Evolutionary conservation across 2,888 invertebrate species (phyloP).

Genomic region (Hartigia nigra): DNA sequence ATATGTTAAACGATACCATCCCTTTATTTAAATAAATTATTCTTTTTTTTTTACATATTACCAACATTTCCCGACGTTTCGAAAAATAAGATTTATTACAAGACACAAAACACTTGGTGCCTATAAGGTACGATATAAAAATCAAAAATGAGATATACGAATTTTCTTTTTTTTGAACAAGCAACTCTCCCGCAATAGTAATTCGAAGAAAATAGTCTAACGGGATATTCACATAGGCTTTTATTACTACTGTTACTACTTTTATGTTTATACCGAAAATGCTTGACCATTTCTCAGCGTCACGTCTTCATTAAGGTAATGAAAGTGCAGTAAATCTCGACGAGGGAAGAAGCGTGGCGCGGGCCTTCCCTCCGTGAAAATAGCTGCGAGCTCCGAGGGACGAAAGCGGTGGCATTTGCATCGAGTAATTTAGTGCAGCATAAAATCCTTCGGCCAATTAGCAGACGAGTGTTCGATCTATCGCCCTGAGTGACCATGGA

Average conservation of each 20-base stretch:
- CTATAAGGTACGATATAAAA: not conserved
- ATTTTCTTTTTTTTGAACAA: too few relatives aligned
- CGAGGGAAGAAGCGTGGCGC: slow-evolving; percentile 31
- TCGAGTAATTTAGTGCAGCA: slow-evolving; percentile 59
- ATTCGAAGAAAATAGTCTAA: not conserved
- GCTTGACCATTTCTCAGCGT: slow-evolving; percentile 40
- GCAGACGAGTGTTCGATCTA: slow-evolving; percentile 54
- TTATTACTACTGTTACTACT: not conserved
- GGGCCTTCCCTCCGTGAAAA: slow-evolving; percentile 10
- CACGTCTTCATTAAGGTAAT: slow-evolving; percentile 64
- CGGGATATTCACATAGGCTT: not conserved
- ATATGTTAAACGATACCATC: not conserved
- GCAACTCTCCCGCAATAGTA: too few relatives aligned
- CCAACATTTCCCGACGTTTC: not conserved
- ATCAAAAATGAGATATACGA: too few relatives aligned
- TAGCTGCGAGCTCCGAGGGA: slow-evolving; percentile 28
- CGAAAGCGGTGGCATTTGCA: slow-evolving; percentile 58
- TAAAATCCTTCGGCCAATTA: slow-evolving; percentile 62
- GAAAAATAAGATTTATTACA: not conserved
- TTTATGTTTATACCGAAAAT: slow-evolving; percentile 47
- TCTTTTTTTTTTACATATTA: not conserved
- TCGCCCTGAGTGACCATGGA: slow-evolving; percentile 31
- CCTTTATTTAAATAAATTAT: not conserved
- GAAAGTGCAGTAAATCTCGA: slow-evolving; percentile 59
- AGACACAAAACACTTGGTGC: not conserved